phyloP scores from a whole-genome alignment of 2,113 vertebrate species.

The Neodon shergylaensis region DNA sequence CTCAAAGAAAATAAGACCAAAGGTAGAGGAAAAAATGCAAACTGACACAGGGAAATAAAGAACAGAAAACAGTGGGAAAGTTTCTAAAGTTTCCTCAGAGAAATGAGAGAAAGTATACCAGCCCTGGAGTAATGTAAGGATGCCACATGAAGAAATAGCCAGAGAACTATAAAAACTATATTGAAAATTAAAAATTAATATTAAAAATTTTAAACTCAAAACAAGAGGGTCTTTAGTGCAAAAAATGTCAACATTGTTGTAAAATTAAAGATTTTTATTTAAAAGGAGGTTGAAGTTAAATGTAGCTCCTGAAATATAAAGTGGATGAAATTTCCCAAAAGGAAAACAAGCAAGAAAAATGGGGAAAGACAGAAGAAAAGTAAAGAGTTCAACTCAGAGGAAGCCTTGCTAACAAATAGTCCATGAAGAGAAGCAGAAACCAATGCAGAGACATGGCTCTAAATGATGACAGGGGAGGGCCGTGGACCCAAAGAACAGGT shows the following conservation, averaged over 20 bases:
- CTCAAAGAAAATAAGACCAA: background rate
- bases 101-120: conserved; percentile 3
- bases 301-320: background rate
- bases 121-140: background rate
- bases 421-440: background rate
- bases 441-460: background rate
- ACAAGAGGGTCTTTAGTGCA: background rate
- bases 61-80: background rate
- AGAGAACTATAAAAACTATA: conserved; percentile 47
- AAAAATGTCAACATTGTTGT: background rate
- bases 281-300: background rate
- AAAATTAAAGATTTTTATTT: conserved; percentile 43
- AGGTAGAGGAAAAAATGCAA: background rate
- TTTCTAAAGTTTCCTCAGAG: background rate
- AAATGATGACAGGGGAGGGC: background rate
- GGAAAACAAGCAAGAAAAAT: background rate
- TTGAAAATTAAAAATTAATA: conserved; percentile 61
- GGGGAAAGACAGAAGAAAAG: background rate
- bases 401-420: background rate
- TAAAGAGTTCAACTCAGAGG: background rate
- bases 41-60: background rate
- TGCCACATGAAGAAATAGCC: conserved; percentile 33
- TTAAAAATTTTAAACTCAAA: conserved; percentile 43
- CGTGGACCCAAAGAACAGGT: background rate
- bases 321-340: conserved; percentile 28